Base-by-base conservation (phyloP, 2,113 vertebrate species). In the Macquaria ambigua region DNA sequence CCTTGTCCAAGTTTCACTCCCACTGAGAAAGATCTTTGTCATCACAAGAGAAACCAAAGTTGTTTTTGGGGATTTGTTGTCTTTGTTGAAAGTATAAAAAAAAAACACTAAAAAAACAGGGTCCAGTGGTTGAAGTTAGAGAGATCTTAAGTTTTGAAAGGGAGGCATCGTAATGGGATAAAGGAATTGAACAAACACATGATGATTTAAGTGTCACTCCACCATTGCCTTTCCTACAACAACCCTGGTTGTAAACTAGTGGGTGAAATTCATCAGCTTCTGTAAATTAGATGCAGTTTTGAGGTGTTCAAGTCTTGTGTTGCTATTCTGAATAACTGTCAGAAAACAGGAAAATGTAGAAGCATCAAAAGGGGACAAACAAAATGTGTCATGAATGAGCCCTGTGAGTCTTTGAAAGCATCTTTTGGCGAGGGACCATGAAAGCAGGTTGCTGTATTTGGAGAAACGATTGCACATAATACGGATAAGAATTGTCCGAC, bases 321-420 rank as follows among this genome's bases (percentile, higher is more conserved):
- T 79, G 52, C 5, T 78, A 5, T 64, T 89, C 28, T 77, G 37
- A 68, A 43, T 59, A 75, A 71, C n/a, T 64, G 53, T 76, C 2
- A 73, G 21, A 21, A 72, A 41, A 59, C 25, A 8, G 37, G 8
- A 48, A 67, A 58, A 28, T 56, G 77, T 43, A n/a, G 66, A 82
- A 37, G 8, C 48, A 74, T 71, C 18, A 58, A 55, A 68, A 46
- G 5, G 16, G 21, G 20, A 53, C 0, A 4, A 72, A 46, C 46
- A 14, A 84, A 84, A 62, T 18, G 77, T 66, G 85, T 89, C 80
- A 84, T 88, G 77, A 94, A 85, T 91, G 82, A 90, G 88, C 68
- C 90, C 87, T 72, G 73, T 82, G 82, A 91, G 76, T 89, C 82
- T 85, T 80, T 78, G 58, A 81, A 72, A 76, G 4, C 76, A 74